These are phyloP conservation scores for Alligator sinensis DNA, from an alignment of 2,113 vertebrate genomes.

Conservation along the genomic window DNA sequence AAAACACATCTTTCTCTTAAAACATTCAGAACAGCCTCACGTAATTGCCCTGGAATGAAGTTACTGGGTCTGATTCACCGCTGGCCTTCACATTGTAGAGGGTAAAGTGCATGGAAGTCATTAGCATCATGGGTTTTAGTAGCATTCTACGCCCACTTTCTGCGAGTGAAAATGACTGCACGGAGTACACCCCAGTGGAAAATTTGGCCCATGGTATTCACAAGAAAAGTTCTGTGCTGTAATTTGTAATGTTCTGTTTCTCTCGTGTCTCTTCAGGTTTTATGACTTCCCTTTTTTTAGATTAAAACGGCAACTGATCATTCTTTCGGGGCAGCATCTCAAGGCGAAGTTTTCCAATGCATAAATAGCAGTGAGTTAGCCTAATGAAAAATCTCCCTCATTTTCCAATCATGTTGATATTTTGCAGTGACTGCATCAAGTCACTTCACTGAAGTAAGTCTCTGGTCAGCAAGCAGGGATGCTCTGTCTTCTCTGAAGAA, in stretches of 20 bases:
- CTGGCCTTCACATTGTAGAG: neutral
- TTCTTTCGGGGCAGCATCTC: neutral
- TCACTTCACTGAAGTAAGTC: neutral
- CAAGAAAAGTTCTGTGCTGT: neutral
- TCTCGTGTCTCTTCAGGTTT: neutral
- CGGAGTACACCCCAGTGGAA: neutral
- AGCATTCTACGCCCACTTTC: neutral
- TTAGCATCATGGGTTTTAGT: neutral
- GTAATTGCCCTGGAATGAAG: neutral
- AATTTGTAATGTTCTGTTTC: neutral
- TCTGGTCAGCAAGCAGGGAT: neutral
- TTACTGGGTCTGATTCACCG: conserved; percentile 1
- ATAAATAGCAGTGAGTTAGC: neutral
- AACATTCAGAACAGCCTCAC: conserved; percentile 17
- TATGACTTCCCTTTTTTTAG: neutral
- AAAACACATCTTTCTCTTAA: conserved; percentile 26
- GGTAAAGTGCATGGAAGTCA: conserved; percentile 1
- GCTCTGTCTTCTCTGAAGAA: neutral
- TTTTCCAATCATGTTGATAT: too few relatives aligned
- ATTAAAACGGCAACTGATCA: neutral
- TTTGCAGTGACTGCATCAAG: too few relatives aligned
- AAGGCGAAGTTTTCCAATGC: neutral
- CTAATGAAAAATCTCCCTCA: too few relatives aligned
- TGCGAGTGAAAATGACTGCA: neutral
- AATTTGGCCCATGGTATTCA: neutral